These are phyloP conservation scores for Glaucopsyche alexis DNA, from an alignment of 2,888 invertebrate species.

Conservation along the genomic window DNA sequence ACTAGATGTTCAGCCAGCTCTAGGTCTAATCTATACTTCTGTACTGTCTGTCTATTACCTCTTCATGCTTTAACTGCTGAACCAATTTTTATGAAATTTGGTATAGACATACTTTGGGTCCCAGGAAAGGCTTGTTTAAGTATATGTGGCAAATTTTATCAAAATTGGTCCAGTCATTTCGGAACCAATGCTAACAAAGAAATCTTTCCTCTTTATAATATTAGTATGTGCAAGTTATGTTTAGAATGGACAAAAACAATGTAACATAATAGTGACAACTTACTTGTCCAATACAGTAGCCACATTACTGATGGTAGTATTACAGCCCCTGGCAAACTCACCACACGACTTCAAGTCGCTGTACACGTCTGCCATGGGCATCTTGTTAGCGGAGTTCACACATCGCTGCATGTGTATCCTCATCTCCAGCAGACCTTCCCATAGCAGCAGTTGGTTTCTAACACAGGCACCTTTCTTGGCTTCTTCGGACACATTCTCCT, in stretches of 20 bases:
- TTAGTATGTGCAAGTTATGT: too few relatives aligned
- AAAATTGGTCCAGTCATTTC: too few relatives aligned
- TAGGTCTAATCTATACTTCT: too few relatives aligned
- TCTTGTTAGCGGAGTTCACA: slow-evolving; percentile 85
- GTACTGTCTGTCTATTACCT: too few relatives aligned
- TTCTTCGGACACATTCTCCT: slow-evolving; percentile 76
- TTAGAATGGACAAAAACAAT: background rate
- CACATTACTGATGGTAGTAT: slow-evolving; percentile 77
- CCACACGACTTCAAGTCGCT: slow-evolving; percentile 65
- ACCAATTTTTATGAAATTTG: too few relatives aligned
- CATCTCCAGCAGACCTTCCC: slow-evolving; percentile 92
- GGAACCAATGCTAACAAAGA: too few relatives aligned
- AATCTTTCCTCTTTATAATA: too few relatives aligned
- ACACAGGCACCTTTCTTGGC: slow-evolving; percentile 84
- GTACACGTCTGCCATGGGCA: slow-evolving; percentile 84
- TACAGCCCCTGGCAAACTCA: slow-evolving; percentile 75
- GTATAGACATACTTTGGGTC: too few relatives aligned
- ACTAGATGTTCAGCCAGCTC: too few relatives aligned
- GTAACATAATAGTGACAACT: slow-evolving; percentile 39
- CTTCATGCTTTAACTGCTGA: too few relatives aligned
- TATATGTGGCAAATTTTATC: too few relatives aligned
- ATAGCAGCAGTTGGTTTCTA: slow-evolving; percentile 85
- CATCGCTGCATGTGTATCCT: slow-evolving; percentile 94
- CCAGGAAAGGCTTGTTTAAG: too few relatives aligned
- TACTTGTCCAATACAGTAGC: slow-evolving; percentile 82